These are phyloP conservation scores for Hippolais icterina DNA, from an alignment of 2,113 vertebrate species.

Conservation along the genomic window DNA sequence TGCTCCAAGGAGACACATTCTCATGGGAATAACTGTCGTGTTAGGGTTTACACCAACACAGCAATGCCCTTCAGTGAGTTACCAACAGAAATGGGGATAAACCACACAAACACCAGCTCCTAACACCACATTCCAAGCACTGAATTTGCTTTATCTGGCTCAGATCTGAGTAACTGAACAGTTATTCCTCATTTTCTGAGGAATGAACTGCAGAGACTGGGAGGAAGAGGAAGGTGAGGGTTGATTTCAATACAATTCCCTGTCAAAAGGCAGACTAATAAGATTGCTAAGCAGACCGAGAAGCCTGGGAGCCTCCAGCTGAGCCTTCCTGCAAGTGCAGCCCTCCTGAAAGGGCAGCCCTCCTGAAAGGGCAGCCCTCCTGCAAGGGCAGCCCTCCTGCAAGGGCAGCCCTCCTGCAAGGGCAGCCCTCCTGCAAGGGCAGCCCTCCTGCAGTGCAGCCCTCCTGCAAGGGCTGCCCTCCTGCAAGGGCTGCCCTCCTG, in stretches of 20 bases:
- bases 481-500: neutral
- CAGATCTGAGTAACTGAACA: neutral
- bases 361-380: too few relatives aligned
- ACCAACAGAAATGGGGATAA: neutral
- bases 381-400: neutral
- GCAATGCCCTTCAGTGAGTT: neutral
- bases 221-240: neutral
- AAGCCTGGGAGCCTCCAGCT: neutral
- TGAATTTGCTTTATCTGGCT: neutral
- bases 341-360: too few relatives aligned
- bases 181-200: neutral
- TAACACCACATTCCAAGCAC: neutral
- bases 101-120: neutral
- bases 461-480: neutral
- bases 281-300: neutral
- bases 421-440: neutral
- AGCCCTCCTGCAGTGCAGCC: too few relatives aligned
- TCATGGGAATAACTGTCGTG: fast-evolving
- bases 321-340: neutral
- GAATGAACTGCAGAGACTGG: neutral
- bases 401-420: neutral
- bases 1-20: neutral
- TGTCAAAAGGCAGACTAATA: neutral
- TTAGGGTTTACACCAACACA: neutral
- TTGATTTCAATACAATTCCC: neutral